These are phyloP conservation scores for Prunella himalayana DNA, from an alignment of 2,113 vertebrate genomes.

Conservation along the genomic window DNA sequence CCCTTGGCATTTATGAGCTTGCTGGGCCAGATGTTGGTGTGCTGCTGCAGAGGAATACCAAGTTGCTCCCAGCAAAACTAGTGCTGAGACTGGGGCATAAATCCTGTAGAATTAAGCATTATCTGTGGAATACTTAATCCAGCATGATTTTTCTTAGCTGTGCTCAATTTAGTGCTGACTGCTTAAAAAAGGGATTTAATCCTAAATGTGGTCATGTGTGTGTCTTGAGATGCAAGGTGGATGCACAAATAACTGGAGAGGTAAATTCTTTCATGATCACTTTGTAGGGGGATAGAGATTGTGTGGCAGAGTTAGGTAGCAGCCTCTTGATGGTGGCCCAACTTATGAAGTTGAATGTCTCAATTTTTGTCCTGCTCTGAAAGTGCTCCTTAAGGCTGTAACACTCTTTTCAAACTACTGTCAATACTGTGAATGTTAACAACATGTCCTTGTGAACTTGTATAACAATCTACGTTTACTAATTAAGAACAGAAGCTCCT, in stretches of 20 bases:
- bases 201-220: accelerated
- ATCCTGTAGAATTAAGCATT: background rate
- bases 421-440: background rate
- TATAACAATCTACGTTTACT: background rate
- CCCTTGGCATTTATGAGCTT: background rate
- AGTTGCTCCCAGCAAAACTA: background rate
- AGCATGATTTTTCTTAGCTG: background rate
- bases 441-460: background rate
- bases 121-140: background rate
- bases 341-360: background rate
- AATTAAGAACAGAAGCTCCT: background rate
- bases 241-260: background rate
- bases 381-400: background rate
- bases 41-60: background rate
- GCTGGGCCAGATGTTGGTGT: background rate
- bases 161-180: background rate
- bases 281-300: background rate
- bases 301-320: background rate
- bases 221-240: background rate
- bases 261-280: background rate
- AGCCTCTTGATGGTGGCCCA: background rate
- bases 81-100: background rate
- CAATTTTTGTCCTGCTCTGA: background rate
- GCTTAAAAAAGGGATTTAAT: background rate
- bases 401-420: background rate